Evolutionary conservation across 2,888 invertebrate species (phyloP), one percentile per base, ranked within the genome.

Genomic region (Himalopsyche tibetana): DNA sequence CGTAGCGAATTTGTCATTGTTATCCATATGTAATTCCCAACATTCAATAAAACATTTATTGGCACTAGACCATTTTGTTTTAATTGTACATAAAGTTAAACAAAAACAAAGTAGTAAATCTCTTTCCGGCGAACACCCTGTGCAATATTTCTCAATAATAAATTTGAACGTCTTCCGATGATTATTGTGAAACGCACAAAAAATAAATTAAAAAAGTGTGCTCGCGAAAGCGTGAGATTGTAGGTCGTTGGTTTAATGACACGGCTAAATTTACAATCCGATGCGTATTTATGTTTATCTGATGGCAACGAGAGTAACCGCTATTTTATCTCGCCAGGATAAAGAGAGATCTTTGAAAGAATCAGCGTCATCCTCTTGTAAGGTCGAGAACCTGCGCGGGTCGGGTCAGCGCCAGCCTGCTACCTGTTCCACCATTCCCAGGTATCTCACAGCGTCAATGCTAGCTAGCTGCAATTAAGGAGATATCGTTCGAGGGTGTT

Each of bases 341-440:
- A 63, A 63, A 63, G 28, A n/a, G 63, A 63, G 63, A 63, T 63
- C 63, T 63, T 63, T 19, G 63, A 63, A 63, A 63, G 63, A 63
- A 28, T 19, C 19, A 19, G 63, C 63, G 63, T 63, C 63, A 63
- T 63, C 63, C 63, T 63, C n/a, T 63, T 63, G 63, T 63, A 63
- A 63, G 63, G 63, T 63, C 63, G 63, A 63, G 63, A 63, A 63
- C 63, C 63, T 63, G 63, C 63, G 28, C 63, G 28, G 63, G 5
- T 63, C 63, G 63, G 63, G 63, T 63, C 63, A 63, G 63, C 63
- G n/a, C 63, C 19, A 63, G 63, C 19, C 19, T 2, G 63, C 63
- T 63, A 63, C 63, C 63, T 63, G 63, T 63, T 63, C 63, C 63
- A 63, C 19, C 28, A 63, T 63, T n/a, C 56, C 63, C 63, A 63